Conservation (phyloP, 1,140 invertebrate genomes). For the Eueides isabella region DNA sequence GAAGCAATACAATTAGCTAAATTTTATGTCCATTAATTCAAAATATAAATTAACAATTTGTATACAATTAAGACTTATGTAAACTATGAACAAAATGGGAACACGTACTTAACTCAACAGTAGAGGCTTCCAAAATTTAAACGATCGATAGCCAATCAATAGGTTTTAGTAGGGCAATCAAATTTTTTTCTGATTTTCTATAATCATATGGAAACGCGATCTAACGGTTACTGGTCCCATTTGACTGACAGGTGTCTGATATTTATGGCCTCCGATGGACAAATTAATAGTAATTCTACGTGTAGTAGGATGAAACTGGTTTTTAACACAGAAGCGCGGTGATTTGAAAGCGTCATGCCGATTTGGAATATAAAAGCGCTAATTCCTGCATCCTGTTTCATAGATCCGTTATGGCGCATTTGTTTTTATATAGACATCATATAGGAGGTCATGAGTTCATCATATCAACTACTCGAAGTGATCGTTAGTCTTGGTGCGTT, state of each 20-base stretch:
- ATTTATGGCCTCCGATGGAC: constrained; percentile 57
- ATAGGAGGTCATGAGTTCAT: too few species aligned
- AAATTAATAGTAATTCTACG: constrained; percentile 58
- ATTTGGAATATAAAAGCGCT: not conserved
- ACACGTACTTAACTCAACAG: not conserved
- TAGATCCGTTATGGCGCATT: not conserved
- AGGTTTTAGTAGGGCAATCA: constrained; percentile 7
- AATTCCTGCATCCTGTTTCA: not conserved
- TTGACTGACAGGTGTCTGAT: constrained; percentile 65
- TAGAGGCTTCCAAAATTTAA: not conserved
- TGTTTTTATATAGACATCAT: not conserved
- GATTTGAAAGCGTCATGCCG: constrained; percentile 19
- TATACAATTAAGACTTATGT: not conserved
- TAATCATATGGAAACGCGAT: constrained; percentile 43
- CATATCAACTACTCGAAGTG: too few species aligned
- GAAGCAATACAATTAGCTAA: not conserved
- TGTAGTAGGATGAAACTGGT: constrained; percentile 43
- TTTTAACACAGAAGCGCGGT: constrained; percentile 35
- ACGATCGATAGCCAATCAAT: not conserved
- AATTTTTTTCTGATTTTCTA: constrained; percentile 2
- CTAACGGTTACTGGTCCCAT: constrained; percentile 58
- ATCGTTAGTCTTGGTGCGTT: too few species aligned
- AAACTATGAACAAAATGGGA: not conserved
- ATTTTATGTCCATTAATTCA: not conserved
- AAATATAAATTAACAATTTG: not conserved